Evolutionary conservation across 2,888 invertebrate genomes (phyloP).

Genomic region (Cylindroiulus punctatus): DNA sequence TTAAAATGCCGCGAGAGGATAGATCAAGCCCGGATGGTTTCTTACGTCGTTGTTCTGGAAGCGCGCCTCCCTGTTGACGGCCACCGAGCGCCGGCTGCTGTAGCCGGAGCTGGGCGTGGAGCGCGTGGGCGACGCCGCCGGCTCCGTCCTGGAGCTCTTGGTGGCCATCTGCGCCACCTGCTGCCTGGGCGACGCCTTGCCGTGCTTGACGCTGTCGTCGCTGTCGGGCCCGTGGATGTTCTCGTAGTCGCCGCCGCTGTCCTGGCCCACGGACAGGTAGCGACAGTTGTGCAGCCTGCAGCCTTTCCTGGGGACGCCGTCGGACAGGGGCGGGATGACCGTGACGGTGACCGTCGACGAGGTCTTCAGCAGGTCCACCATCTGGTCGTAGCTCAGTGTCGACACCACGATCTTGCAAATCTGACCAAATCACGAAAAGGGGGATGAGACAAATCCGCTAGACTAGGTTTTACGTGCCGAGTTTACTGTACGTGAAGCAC

Average conservation of each 20-base stretch:
- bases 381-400: constrained; percentile 88
- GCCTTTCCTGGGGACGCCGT: constrained; percentile 76
- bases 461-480: no score
- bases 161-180: constrained; percentile 61
- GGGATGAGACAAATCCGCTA: no score
- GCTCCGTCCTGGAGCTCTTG: constrained; percentile 70
- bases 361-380: constrained; percentile 90
- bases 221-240: constrained; percentile 72
- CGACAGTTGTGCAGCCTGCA: constrained; percentile 75
- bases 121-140: constrained; percentile 80
- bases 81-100: constrained; percentile 74
- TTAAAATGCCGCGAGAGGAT: no score
- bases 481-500: no score
- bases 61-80: constrained; percentile 54
- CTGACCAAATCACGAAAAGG: no score
- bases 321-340: constrained; percentile 78
- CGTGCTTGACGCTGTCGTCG: constrained; percentile 56
- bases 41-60: constrained; percentile 54
- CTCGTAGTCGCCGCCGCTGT: constrained; percentile 75
- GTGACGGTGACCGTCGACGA: constrained; percentile 86
- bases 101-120: constrained; percentile 86
- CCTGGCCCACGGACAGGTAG: constrained; percentile 70
- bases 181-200: constrained; percentile 62
- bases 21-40: no score
- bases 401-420: constrained; percentile 90